These are phyloP conservation scores for Lasioglossum malachurum DNA, from an alignment of 2,888 invertebrate genomes.

Conservation along the genomic window DNA sequence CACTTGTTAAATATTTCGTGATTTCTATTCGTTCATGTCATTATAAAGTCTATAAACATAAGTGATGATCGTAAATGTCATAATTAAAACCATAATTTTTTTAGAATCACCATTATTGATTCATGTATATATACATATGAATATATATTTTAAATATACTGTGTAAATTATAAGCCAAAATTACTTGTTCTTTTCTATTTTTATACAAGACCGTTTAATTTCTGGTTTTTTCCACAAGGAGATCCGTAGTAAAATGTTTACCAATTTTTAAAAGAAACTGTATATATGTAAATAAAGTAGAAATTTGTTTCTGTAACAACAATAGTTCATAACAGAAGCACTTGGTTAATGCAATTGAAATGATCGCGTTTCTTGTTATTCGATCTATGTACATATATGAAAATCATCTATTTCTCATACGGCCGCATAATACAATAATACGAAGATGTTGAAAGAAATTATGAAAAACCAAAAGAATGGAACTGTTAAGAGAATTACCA, in stretches of 20 bases:
- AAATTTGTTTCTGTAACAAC: slow-evolving; percentile 36
- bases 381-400: neutral
- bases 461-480: neutral
- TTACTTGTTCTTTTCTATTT: slow-evolving; percentile 9
- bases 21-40: neutral
- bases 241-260: slow-evolving; percentile 13
- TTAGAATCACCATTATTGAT: neutral
- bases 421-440: neutral
- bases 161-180: slow-evolving; percentile 11
- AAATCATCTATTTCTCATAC: neutral
- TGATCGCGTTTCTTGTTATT: neutral
- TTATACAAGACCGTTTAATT: slow-evolving; percentile 21
- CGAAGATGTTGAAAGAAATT: neutral
- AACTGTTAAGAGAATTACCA: neutral
- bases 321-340: slow-evolving; percentile 8
- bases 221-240: neutral
- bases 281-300: slow-evolving; percentile 53
- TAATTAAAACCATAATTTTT: neutral
- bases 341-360: neutral
- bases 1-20: too few relatives aligned
- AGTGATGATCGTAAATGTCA: neutral
- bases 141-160: slow-evolving; percentile 11
- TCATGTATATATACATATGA: neutral
- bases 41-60: neutral
- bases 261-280: slow-evolving; percentile 14